Evolutionary conservation across 2,797 vertebrate genomes (phyloP).

Genomic region (Gobionotothen gibberifrons): DNA sequence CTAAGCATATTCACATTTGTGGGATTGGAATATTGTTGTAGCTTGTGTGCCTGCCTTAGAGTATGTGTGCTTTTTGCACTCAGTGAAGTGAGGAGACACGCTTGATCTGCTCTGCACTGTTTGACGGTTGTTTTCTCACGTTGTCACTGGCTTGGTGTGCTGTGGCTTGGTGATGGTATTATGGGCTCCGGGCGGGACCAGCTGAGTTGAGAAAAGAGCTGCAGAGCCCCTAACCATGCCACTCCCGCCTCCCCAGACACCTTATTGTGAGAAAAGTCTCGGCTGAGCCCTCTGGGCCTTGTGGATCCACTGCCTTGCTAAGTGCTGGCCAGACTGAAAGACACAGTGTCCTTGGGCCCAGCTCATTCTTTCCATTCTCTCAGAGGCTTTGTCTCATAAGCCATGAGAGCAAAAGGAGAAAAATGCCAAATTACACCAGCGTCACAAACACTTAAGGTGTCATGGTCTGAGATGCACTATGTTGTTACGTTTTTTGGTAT

Average conservation of each 20-base stretch:
- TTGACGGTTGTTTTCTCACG: constrained; percentile 95
- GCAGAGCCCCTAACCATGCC: constrained; percentile 74
- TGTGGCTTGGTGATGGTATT: constrained; percentile 78
- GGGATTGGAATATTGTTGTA: constrained; percentile 55
- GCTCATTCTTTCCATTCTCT: constrained; percentile 88
- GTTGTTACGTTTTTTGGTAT: constrained; percentile 64
- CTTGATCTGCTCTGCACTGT: constrained; percentile 88
- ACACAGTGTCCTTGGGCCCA: constrained; percentile 90
- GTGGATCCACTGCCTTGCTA: constrained; percentile 89
- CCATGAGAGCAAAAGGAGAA: constrained; percentile 71
- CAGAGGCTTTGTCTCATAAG: constrained; percentile 83
- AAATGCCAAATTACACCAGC: constrained; percentile 80
- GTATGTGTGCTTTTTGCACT: constrained; percentile 83
- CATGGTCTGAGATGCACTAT: constrained; percentile 65
- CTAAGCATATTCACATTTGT: constrained; percentile 31
- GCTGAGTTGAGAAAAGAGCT: constrained; percentile 79
- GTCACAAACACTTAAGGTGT: constrained; percentile 77
- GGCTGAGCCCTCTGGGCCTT: constrained; percentile 90
- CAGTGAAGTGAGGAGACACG: constrained; percentile 81
- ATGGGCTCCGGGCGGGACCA: constrained; percentile 77
- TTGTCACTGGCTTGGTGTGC: constrained; percentile 92
- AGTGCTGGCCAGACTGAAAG: constrained; percentile 94
- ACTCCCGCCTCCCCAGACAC: constrained; percentile 86
- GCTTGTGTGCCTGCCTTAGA: constrained; percentile 50
- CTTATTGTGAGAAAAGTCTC: constrained; percentile 98